Base-by-base conservation (phyloP, 2,797 vertebrate genomes). In the Cercopithecus hamlyni region DNA sequence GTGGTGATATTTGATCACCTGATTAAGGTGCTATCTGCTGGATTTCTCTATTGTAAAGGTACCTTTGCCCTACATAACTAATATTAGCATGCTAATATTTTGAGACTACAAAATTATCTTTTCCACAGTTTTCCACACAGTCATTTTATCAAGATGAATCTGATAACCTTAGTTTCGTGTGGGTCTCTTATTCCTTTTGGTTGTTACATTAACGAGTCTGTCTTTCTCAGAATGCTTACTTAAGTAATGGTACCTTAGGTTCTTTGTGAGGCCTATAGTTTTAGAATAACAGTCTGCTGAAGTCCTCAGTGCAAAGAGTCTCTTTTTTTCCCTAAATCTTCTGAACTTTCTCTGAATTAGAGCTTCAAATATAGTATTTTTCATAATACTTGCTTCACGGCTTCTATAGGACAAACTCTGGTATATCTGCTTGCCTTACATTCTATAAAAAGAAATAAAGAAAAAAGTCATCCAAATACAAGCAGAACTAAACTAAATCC, bases 401-500 rank as follows among this genome's bases (percentile, higher is more conserved):
- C 5, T 93, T 55, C 79, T 73, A 87, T 1, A 76, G 57, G 58
- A 93, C 24, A 90, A 76, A 92, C 75, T 90, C 30, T 76, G 80
- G 41, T 75, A 52, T 77, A 61, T 87, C n/a, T 79, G 22, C 52
- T 88, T 45, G 19, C 9, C 76, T 88, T 88, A 81, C 45, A 83
- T 72, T 36, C 50, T 93, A 94, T 93, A 88, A 90, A 97, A 93
- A 84, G 72, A 50, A 84, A 73, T n/a, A 57, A 61, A 36, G 43
- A 41, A 58, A 77, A 88, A 87, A 87, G 45, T 22, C 76, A 95
- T 75, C 67, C 55, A 95, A 90, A 97, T 61, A 86, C 45, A 96
- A 95, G 96, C 58, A 95, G 72, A 97, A 96, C 86, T 92, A 96
- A 96, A 96, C 36, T 87, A 96, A 93, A 48, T 19, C 89, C 48